Evolutionary conservation across 2,888 invertebrate genomes (phyloP), one percentile per base, ranked within the genome.

Genomic region (Microplitis deprimator): DNA sequence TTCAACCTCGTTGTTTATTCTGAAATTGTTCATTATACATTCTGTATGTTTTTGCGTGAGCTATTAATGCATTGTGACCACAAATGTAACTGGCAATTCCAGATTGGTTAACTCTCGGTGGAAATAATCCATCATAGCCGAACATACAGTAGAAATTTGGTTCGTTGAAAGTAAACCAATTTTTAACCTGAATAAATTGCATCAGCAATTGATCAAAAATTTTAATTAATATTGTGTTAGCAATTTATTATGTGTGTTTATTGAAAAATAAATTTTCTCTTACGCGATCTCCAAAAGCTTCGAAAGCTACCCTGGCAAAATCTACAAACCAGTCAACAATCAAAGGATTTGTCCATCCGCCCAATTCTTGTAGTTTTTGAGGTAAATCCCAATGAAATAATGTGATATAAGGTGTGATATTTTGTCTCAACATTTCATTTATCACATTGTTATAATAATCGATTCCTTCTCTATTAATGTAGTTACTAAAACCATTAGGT

Each of bases 151-250:
- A 91, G 82, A 92, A 91, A 90, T 91, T 92, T 1, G 95, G 95
- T 85, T 96, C 96, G 86, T 96, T 96, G 81, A 96, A 92, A 0
- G 96, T 96, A 13, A 94, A 92, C 95, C 96, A 96, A 79, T 92
- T 91, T 81, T 87, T 87, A 1, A 86, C 83, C 84, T 85, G 41
- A 40, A 13, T 5, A 5, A 13, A 50, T 50, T 29, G 3, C 29
- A 29, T 50, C 13, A 13, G 8, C 6, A 50, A 13, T 50, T 29
- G 29, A 29, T 29, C 1, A 20, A 29, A 29, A 29, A 29, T 29
- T 29, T 29, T 4, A 29, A 29, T 29, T 29, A 4, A 29, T 29
- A 29, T 29, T 29, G 3, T 29, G 3, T 3, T 29, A 29, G 29
- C 0, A 4, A 29, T 29, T 29, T 29, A 29, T 4, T 29, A 4